Evolutionary conservation across 2,797 vertebrate species (phyloP).

Genomic region (Acrossocheilus wenchowensis): DNA sequence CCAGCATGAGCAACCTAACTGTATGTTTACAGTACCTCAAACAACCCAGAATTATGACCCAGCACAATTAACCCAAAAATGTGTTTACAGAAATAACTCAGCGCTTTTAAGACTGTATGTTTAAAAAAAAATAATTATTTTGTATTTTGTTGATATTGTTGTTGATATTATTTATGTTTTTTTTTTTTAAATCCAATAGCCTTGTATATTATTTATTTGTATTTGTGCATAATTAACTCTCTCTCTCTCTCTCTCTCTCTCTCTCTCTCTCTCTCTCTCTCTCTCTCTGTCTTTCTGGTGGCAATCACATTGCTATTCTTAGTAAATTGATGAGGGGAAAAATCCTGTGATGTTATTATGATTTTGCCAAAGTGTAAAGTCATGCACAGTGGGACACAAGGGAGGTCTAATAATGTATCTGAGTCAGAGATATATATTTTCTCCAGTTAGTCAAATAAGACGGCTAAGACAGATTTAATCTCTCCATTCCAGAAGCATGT

Average conservation of each 20-base stretch:
- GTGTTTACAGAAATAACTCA: too few species aligned
- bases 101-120: too few species aligned
- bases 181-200: background rate
- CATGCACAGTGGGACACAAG: background rate
- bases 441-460: background rate
- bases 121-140: background rate
- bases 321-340: background rate
- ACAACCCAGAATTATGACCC: too few species aligned
- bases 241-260: background rate
- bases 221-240: background rate
- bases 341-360: background rate
- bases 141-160: background rate
- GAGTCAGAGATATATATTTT: slow-evolving; percentile 4
- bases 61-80: too few species aligned
- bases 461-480: background rate
- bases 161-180: background rate
- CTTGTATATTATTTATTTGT: background rate
- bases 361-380: slow-evolving; percentile 9
- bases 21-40: too few species aligned
- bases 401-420: background rate
- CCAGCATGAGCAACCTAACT: too few species aligned
- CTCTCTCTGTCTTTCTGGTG: background rate
- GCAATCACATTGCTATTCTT: background rate
- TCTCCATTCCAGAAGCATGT: slow-evolving; percentile 8
- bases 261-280: background rate